phyloP scores from a whole-genome alignment of 2,888 invertebrate genomes.

The Anaspis maculata region DNA sequence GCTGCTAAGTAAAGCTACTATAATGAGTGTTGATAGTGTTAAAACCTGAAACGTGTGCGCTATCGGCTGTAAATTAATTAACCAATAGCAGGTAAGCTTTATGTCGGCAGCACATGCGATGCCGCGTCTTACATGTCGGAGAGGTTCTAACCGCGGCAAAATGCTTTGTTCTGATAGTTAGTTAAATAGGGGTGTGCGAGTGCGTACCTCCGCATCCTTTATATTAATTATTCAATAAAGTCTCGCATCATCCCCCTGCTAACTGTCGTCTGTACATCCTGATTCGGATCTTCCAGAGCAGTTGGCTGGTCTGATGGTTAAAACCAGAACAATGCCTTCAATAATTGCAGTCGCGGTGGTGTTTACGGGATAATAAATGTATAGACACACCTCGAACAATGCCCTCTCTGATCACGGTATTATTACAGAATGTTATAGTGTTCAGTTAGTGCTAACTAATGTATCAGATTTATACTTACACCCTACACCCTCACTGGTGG shows the following conservation, averaged over 20 bases:
- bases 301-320: too few species aligned
- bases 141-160: too few species aligned
- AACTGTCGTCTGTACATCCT: too few species aligned
- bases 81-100: constrained; percentile 23
- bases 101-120: constrained; percentile 24
- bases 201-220: too few species aligned
- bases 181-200: too few species aligned
- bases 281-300: too few species aligned
- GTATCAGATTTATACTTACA: constrained; percentile 15
- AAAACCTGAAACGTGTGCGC: constrained; percentile 27
- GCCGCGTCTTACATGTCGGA: constrained; percentile 10
- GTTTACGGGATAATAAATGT: constrained; percentile 13
- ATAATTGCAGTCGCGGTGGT: constrained; percentile 7
- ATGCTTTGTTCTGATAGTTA: too few species aligned
- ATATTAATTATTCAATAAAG: too few species aligned
- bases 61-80: constrained; percentile 32
- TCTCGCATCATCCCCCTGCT: too few species aligned
- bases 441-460: constrained; percentile 15
- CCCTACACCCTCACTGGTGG: constrained; percentile 12
- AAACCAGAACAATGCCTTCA: too few species aligned
- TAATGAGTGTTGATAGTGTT: constrained; percentile 30
- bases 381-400: constrained; percentile 16
- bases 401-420: constrained; percentile 12
- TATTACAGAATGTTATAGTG: constrained; percentile 15
- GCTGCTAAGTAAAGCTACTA: constrained; percentile 20